These are phyloP conservation scores for Muntiacus reevesi DNA, from an alignment of 2,113 vertebrate genomes.

Conservation along the genomic window DNA sequence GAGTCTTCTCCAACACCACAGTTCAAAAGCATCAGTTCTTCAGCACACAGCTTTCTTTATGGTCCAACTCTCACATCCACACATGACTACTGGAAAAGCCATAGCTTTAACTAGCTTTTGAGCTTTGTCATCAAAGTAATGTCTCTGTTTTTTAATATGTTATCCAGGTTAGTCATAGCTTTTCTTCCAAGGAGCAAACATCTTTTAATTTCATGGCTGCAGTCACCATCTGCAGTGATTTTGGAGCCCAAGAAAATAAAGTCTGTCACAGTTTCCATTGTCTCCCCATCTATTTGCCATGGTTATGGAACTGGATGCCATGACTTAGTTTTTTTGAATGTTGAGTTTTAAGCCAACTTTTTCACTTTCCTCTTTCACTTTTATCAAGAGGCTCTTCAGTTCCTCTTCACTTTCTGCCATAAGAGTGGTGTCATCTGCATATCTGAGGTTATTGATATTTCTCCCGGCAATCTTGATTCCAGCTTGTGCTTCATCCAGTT, in stretches of 20 bases:
- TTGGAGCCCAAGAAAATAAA: neutral
- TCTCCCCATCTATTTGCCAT: neutral
- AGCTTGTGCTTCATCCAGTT: neutral
- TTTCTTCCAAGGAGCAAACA: neutral
- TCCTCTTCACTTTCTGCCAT: neutral
- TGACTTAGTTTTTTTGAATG: neutral
- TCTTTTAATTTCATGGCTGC: neutral
- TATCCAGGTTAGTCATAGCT: neutral
- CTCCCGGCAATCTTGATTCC: neutral
- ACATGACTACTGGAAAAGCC: neutral
- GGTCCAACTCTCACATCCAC: neutral
- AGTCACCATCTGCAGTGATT: neutral
- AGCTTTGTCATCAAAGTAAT: neutral
- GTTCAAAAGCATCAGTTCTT: neutral
- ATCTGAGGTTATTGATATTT: neutral
- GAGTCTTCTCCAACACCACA: neutral
- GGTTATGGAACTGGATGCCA: neutral
- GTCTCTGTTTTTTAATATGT: neutral
- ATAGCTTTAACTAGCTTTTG: neutral
- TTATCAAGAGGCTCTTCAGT: neutral
- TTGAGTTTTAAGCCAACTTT: neutral
- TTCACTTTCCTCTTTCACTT: neutral
- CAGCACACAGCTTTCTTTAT: neutral
- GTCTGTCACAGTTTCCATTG: neutral
- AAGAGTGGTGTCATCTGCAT: neutral